These are phyloP conservation scores for Eumeta japonica DNA, from an alignment of 1,140 invertebrate species.

Conservation along the genomic window DNA sequence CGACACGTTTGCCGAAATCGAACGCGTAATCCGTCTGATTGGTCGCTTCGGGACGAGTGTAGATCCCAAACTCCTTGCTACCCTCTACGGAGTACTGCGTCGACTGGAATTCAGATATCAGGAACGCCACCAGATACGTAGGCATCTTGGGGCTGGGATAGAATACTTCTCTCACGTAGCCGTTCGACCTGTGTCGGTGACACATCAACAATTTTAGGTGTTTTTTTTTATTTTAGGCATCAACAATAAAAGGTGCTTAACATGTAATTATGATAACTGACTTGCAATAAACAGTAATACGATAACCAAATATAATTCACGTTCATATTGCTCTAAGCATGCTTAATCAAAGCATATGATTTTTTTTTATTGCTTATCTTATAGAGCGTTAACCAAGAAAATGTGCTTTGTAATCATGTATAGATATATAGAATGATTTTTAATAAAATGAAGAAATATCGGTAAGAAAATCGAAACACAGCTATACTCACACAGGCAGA, in stretches of 20 bases:
- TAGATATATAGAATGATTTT: no score
- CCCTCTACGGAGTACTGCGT: conserved; percentile 14
- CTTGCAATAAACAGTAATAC: no score
- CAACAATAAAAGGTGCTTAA: neutral
- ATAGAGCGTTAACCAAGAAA: no score
- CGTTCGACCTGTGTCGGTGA: conserved; percentile 23
- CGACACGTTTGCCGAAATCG: conserved; percentile 46
- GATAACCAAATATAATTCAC: no score
- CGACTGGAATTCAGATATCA: conserved; percentile 59
- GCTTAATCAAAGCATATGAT: no score
- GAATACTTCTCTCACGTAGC: conserved; percentile 56
- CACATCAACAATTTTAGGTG: neutral
- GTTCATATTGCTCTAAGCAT: no score
- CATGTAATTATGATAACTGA: neutral
- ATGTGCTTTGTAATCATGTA: no score
- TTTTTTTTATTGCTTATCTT: no score
- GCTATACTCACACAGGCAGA: no score
- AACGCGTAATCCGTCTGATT: conserved; percentile 57
- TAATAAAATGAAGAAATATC: no score
- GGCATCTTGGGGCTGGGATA: conserved; percentile 75
- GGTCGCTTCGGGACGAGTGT: conserved; percentile 68
- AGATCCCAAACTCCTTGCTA: conserved; percentile 63
- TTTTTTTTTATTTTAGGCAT: neutral
- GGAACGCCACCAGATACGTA: conserved; percentile 79
- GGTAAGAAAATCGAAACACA: no score